A percentile compares a stretch with the other conserved stretches of the same genome.
Conservation (phyloP, 1,140 invertebrate species). For the Drosophila nannoptera region DNA sequence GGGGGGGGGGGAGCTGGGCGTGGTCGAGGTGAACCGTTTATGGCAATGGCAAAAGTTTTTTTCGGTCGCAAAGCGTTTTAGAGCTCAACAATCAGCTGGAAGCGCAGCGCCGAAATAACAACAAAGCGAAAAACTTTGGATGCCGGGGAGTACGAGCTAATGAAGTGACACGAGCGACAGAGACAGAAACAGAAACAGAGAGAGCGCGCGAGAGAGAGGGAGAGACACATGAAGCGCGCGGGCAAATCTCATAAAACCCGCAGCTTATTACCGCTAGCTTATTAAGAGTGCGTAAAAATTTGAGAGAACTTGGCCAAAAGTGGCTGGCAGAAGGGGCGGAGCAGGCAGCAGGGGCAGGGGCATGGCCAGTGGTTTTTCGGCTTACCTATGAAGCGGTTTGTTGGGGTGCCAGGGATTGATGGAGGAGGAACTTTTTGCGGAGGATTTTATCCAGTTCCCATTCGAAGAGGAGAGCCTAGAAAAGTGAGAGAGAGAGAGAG, state of each 20-base stretch:
- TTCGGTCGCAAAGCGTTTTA: conserved; percentile 36
- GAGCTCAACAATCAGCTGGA: conserved; percentile 32
- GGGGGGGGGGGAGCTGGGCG: background rate
- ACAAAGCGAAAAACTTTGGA: conserved; percentile 15
- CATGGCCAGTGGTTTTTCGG: too few species aligned
- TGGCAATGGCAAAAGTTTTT: conserved; percentile 44
- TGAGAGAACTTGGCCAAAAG: background rate
- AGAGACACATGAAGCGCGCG: too few species aligned
- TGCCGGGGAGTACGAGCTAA: background rate
- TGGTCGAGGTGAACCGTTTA: conserved; percentile 12
- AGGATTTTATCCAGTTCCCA: too few species aligned
- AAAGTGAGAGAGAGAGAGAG: too few species aligned
- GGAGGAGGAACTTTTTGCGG: too few species aligned
- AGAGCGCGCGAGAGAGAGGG: too few species aligned
- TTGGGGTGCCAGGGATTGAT: too few species aligned
- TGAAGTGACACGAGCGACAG: background rate
- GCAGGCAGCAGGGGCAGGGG: too few species aligned
- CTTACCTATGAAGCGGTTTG: too few species aligned
- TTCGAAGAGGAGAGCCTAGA: too few species aligned
- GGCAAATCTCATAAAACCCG: background rate
- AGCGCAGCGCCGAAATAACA: conserved; percentile 3
- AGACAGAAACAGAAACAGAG: background rate
- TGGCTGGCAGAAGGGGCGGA: too few species aligned
- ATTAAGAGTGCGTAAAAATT: conserved; percentile 7
- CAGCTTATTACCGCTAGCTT: conserved; percentile 1